A percentile compares a stretch with the other conserved stretches of the same genome.
These are phyloP conservation scores for Callospermophilus lateralis DNA, from an alignment of 2,113 vertebrate species.

Conservation along the genomic window DNA sequence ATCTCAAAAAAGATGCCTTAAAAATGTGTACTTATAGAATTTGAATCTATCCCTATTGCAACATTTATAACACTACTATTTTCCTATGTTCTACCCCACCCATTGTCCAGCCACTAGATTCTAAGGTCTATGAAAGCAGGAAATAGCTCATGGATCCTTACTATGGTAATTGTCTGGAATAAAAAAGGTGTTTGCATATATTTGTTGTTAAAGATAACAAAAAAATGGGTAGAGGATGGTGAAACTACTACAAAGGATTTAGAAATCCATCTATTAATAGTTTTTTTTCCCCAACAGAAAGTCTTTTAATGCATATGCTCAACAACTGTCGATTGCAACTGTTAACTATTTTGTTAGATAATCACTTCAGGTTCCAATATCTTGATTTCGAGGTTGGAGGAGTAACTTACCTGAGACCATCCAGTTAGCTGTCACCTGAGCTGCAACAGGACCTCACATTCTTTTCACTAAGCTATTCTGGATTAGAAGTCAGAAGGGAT, in stretches of 20 bases:
- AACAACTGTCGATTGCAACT: neutral
- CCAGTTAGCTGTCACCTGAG: neutral
- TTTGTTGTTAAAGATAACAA: neutral
- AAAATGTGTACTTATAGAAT: neutral
- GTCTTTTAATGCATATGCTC: neutral
- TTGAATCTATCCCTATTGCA: neutral
- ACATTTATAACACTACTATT: neutral
- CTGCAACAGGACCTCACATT: neutral
- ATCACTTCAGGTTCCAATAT: neutral
- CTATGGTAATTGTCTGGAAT: neutral
- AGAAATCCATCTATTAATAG: neutral
- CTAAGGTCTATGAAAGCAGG: neutral
- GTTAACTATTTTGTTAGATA: neutral
- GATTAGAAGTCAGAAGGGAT: neutral
- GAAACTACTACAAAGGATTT: neutral
- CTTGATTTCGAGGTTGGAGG: neutral
- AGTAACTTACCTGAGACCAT: neutral
- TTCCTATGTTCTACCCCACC: neutral
- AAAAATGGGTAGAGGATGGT: neutral
- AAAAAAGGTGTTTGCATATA: neutral
- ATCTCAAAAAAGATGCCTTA: neutral
- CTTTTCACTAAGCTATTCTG: neutral
- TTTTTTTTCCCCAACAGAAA: neutral
- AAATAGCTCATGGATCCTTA: neutral
- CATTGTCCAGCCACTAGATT: neutral